Base-by-base conservation (phyloP, 2,113 vertebrate genomes). In the Melanostigma gelatinosum region DNA sequence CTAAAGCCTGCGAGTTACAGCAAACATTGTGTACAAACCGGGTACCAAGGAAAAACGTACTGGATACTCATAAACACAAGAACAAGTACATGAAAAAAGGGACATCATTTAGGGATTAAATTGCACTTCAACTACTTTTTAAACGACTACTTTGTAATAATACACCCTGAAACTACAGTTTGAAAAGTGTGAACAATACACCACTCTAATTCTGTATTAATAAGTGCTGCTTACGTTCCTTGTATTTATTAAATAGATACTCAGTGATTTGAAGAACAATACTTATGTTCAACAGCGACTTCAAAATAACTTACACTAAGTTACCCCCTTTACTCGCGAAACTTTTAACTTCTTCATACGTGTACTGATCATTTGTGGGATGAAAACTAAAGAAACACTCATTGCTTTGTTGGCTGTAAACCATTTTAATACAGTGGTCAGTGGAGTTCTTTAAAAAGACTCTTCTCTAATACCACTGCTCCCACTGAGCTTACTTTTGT, bases 401-500 rank as follows among this genome's bases (percentile, higher is more conserved):
- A 6, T 6, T 62, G 1, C 64, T 75, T 10, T 57, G 6, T 57
- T 63, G 12, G 50, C 55, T 58, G 13, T 29, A 29, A 24, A 15
- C 11, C 16, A 24, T 57, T 79, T 65, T 44, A 29, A 50, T 29
- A 32, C 24, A 81, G 38, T 66, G 46, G 32, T 79, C 64, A 79
- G 22, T 42, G 32, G 16, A 40, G 55, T 24, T 61, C 29, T 73
- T 69, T 57, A 16, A 44, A 80, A 54, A 38, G 18, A 22, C 2
- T 64, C 8, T 22, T 46, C 34, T 69, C 61, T 75, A 69, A 69
- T 4, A 72, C 42, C 57, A 44, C 44, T 27, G 64, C 29, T 46
- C 32, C 48, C n/a, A 18, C 75, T 65, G 42, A 75, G 61, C 54
- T 63, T 52, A n/a, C 50, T 72, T 71, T 34, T 60, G 67, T 85